Evolutionary conservation across 2,888 invertebrate species (phyloP).

Genomic region (Strigamia transsilvanica): DNA sequence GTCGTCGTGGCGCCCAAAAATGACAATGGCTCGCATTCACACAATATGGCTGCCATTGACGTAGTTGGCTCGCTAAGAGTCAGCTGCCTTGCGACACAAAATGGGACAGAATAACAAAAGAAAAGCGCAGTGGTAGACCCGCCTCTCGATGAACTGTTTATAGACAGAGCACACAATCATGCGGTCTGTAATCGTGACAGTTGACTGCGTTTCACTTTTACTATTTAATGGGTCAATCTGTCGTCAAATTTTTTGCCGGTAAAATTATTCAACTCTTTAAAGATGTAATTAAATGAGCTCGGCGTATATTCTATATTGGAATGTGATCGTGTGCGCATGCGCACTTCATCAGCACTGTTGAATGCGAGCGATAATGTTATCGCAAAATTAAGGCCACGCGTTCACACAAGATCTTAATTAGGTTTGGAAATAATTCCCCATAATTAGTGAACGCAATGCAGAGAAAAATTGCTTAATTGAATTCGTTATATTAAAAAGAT

Average conservation of each 20-base stretch:
- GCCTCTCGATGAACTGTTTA: conserved; percentile 36
- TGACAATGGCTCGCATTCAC: conserved; percentile 36
- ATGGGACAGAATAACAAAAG: conserved; percentile 19
- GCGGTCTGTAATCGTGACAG: neutral
- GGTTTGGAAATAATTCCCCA: conserved; percentile 43
- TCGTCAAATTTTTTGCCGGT: neutral
- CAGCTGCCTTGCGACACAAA: conserved; percentile 20
- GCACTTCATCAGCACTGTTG: conserved; percentile 20
- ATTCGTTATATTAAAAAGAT: conserved; percentile 45
- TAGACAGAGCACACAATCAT: neutral
- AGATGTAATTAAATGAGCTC: neutral
- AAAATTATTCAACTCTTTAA: neutral
- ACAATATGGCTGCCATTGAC: conserved; percentile 35
- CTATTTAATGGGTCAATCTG: neutral
- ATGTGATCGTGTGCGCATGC: neutral
- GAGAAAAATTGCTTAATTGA: conserved; percentile 51
- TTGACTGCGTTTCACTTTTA: neutral
- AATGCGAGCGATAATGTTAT: conserved; percentile 36
- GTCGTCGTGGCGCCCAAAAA: conserved; percentile 34
- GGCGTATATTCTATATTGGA: neutral
- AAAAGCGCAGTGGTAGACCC: neutral
- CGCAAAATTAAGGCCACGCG: conserved; percentile 31
- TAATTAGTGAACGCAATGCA: conserved; percentile 28
- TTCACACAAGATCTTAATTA: conserved; percentile 46
- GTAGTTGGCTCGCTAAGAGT: neutral